Conservation (phyloP, 1,140 invertebrate genomes). For the Drosophila dunni region DNA sequence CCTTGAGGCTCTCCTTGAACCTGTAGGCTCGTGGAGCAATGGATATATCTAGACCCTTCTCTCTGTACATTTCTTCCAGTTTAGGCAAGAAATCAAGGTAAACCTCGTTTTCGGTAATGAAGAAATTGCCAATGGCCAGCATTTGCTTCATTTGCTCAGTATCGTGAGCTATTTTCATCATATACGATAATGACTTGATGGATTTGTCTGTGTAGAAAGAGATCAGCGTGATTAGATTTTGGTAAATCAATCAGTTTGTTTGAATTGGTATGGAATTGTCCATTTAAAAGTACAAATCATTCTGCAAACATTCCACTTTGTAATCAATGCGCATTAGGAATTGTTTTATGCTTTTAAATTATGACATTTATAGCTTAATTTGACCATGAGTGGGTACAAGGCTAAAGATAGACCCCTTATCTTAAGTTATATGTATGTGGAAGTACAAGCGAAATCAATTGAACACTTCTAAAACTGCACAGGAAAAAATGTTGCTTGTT, state of each 20-base stretch:
- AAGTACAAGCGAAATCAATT: too few species aligned
- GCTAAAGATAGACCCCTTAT: background rate
- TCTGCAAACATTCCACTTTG: background rate
- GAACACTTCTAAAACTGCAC: too few species aligned
- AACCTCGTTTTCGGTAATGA: slow-evolving; percentile 55
- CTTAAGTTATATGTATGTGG: background rate
- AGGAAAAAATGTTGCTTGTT: too few species aligned
- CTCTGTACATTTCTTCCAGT: slow-evolving; percentile 60
- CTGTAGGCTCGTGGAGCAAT: slow-evolving; percentile 60
- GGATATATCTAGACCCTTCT: slow-evolving; percentile 55
- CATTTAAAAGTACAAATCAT: too few species aligned
- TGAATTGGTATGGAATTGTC: too few species aligned
- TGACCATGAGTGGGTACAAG: slow-evolving; percentile 22
- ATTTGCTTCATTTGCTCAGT: slow-evolving; percentile 61
- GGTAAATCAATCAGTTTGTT: too few species aligned
- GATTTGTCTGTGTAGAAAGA: slow-evolving; percentile 45
- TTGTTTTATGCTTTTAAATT: background rate
- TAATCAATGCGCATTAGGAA: background rate
- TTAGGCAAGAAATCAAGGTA: slow-evolving; percentile 68
- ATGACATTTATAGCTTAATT: slow-evolving; percentile 1
- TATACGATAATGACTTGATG: slow-evolving; percentile 52
- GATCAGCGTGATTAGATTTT: background rate
- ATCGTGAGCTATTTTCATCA: slow-evolving; percentile 74
- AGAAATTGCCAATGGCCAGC: slow-evolving; percentile 62
- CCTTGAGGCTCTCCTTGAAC: slow-evolving; percentile 33